Conservation (phyloP, 2,113 vertebrate genomes). For the Anguilla japonica region DNA sequence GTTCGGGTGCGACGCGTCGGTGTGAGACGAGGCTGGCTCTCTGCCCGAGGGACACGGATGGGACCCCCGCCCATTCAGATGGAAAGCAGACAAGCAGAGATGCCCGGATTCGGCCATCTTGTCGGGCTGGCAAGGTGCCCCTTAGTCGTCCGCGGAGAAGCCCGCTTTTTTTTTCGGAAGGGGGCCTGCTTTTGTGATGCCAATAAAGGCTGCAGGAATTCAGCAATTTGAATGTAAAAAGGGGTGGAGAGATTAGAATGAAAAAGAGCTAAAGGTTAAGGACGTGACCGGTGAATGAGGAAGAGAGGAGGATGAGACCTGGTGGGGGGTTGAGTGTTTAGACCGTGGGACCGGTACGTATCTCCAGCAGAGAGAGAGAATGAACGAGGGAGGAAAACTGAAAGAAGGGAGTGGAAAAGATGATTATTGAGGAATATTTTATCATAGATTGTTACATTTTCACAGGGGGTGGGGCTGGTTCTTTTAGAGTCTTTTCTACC, state of each 20-base stretch:
- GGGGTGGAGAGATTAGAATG: conserved; percentile 49
- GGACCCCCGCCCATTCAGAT: background rate
- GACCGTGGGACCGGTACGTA: background rate
- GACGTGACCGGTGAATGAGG: conserved; percentile 41
- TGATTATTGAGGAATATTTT: background rate
- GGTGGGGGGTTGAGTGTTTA: conserved; percentile 24
- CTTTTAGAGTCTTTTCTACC: background rate
- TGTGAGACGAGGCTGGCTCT: background rate
- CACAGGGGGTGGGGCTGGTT: conserved; percentile 9
- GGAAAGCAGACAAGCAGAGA: background rate
- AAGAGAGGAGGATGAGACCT: conserved; percentile 31
- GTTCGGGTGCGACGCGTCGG: background rate
- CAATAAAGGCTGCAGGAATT: conserved; percentile 57
- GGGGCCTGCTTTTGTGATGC: conserved; percentile 59
- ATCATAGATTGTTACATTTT: conserved; percentile 14
- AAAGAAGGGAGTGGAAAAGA: background rate
- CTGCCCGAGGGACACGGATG: background rate
- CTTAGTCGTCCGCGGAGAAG: background rate
- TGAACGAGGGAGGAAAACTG: conserved; percentile 30
- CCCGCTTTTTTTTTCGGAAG: conserved; percentile 46
- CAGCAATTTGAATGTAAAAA: conserved; percentile 60
- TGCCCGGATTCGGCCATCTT: background rate
- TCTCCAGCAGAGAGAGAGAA: conserved; percentile 23
- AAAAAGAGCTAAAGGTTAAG: conserved; percentile 45
- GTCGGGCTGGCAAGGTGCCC: background rate